Evolutionary conservation across 2,888 invertebrate genomes (phyloP), one percentile per base, ranked within the genome.

Genomic region (Drosophila nr. perissopoda): DNA sequence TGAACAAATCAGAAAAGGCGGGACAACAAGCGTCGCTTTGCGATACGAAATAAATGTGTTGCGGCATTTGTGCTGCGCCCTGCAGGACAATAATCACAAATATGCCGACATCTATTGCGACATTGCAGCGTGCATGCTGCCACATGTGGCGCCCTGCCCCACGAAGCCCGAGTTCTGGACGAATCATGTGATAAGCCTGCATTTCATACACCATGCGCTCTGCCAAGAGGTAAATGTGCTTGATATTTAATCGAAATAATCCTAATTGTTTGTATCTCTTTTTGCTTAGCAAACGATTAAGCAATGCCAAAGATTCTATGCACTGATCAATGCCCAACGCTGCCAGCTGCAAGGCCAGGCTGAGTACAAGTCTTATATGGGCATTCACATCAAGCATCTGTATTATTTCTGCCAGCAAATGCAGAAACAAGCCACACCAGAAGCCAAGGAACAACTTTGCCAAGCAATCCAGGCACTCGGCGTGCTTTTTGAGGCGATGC

Each of bases 41-140:
- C 68, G 76, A 13, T 82, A 80, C 45, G 83, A 83, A 6, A 45
- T 83, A 16, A 64, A 53, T 27, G 66, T 89, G 7, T 29, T 90
- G 40, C 77, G 80, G 40, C 57, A 74, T 13, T 59, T 91, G 21
- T 89, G 91, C 60, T 57, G 61, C 6, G 80, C 78, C 2, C 53
- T 82, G 42, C 69, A 78, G 54, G 84, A 81, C 4, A 79, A 83
- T 40, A 68, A 34, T 0, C 73, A 80, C 6, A 73, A 80, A 58
- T 68, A 92, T 69, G 72, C 78, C 3, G 80, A 84, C 8, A 62
- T 91, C 2, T 91, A 84, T 57, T 87, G 80, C 58, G 78, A 83
- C 16, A 89, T 92, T 31, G 77, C 81, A 21, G 76, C 52, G 0
- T 25, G 59, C 2, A 68, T 91, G 68, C 56, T 79, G 56, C 83